Evolutionary conservation across 2,797 vertebrate species (phyloP), one percentile per base, ranked within the genome.

Genomic region (Bufotes viridis): DNA sequence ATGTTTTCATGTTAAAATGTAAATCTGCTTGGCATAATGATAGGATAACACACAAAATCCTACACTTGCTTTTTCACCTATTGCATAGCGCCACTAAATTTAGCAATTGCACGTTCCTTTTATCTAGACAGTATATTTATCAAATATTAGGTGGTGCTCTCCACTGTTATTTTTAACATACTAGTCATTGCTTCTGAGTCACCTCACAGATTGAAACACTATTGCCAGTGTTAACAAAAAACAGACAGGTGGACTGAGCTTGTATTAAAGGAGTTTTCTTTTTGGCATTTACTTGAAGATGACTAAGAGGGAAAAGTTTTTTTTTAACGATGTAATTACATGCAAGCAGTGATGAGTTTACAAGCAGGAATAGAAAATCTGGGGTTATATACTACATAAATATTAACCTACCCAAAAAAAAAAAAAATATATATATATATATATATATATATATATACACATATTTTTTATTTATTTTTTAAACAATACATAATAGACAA

Each of bases 171-270:
- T 81, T 63, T 63, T 63, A 49, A 13, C 20, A 42, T 63, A n/a
- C 22, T 49, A 42, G 14, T 81, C 79, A 49, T n/a, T 57, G 17
- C 10, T 61, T 15, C 29, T 81, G 58, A 81, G 79, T 81, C 79
- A 81, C 57, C n/a, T 57, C 15, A 60, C 5, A 9, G 10, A 61
- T 26, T 61, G 17, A 61, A 58, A 61, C 78, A 80, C 34, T 10
- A 34, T 34, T 51, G 34, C 34, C 10, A 75, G 70, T 74, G 34
- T 4, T 29, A 74, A 74, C 1, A 74, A n/a, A 75, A 75, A 11
- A 53, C 7, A 51, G 34, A 26, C 18, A 75, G 72, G 72, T 75
- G 42, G 18, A 75, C 20, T 55, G 49, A 14, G 51, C 51, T 49
- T 10, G 72, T 51, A 15, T 49, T 74, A 22, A 74, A 49, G 42